Conservation (phyloP, 2,797 vertebrate species). For the Danionella dracula region DNA sequence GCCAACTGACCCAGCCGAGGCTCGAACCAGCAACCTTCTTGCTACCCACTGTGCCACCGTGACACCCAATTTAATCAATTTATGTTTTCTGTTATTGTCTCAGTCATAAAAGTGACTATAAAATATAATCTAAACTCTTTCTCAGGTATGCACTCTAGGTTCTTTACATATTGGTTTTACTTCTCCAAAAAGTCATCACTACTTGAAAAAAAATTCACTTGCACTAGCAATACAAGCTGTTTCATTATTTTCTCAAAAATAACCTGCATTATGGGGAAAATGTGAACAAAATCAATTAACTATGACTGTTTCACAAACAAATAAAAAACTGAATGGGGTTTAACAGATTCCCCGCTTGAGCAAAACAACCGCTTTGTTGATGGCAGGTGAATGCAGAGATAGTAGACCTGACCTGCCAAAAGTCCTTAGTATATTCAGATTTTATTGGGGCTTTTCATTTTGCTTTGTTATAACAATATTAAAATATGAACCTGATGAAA, state of each 20-base stretch:
- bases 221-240: slow-evolving; percentile 14
- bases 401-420: slow-evolving; percentile 36
- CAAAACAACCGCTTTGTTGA: slow-evolving; percentile 46
- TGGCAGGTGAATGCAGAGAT: slow-evolving; percentile 63
- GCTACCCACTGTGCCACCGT: too few relatives aligned
- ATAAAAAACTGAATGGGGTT: slow-evolving; percentile 52
- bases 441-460: slow-evolving; percentile 30
- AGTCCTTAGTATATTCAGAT: slow-evolving; percentile 28
- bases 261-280: slow-evolving; percentile 56
- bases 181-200: too few relatives aligned
- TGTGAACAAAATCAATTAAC: slow-evolving; percentile 6
- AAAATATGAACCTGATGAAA: slow-evolving; percentile 8
- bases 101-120: too few relatives aligned
- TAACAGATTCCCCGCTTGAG: slow-evolving; percentile 47
- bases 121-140: too few relatives aligned
- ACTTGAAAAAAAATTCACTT: too few relatives aligned
- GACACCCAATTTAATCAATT: too few relatives aligned
- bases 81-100: too few relatives aligned
- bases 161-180: too few relatives aligned
- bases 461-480: slow-evolving; percentile 14
- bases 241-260: slow-evolving; percentile 64
- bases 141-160: too few relatives aligned
- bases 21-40: too few relatives aligned
- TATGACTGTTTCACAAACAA: slow-evolving; percentile 54
- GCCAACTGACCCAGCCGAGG: too few relatives aligned